Percentiles rank a stretch among this genome's conserved stretches.
Evolutionary conservation across 23 tunicate genomes (phyloP).

Genomic region (Oikopleura dioica): DNA sequence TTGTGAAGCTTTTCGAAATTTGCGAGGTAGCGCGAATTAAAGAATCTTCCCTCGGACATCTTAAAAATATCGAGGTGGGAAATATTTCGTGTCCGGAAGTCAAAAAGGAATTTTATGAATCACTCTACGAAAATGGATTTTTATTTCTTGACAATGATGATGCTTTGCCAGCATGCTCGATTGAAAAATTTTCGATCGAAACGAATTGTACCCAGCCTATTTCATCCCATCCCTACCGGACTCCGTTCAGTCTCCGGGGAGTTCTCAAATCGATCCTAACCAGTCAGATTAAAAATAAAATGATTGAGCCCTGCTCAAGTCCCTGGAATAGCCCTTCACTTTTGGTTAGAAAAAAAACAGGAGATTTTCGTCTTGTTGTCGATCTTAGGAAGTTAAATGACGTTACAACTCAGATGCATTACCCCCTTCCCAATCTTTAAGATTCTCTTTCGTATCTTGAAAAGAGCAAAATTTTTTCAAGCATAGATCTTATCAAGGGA

Average conservation of each 20-base stretch:
- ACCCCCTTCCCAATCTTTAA: conserved; percentile 14
- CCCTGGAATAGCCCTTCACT: conserved; percentile 16
- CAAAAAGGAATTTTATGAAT: no score
- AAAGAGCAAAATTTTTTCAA: not conserved
- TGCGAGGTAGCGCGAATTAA: not conserved
- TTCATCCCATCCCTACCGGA: not conserved
- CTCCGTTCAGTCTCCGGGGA: not conserved
- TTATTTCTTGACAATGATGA: not conserved
- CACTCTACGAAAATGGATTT: not conserved
- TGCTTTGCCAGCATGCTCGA: not conserved
- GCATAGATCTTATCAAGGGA: conserved; percentile 11
- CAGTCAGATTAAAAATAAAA: not conserved
- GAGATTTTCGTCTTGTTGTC: conserved; percentile 7
- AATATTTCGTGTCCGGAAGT: no score
- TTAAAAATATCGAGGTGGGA: not conserved
- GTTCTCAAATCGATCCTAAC: not conserved
- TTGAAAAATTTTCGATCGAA: not conserved
- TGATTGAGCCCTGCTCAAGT: conserved; percentile 13
- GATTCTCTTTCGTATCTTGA: not conserved
- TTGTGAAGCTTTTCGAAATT: not conserved
- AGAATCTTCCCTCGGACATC: not conserved
- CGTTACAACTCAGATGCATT: conserved; percentile 12
- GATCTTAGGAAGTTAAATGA: conserved; percentile 15
- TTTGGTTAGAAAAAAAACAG: conserved; percentile 14
- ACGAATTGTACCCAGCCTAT: not conserved